Conservation (phyloP, 2,888 invertebrate genomes). For the Heliconius hortense region DNA sequence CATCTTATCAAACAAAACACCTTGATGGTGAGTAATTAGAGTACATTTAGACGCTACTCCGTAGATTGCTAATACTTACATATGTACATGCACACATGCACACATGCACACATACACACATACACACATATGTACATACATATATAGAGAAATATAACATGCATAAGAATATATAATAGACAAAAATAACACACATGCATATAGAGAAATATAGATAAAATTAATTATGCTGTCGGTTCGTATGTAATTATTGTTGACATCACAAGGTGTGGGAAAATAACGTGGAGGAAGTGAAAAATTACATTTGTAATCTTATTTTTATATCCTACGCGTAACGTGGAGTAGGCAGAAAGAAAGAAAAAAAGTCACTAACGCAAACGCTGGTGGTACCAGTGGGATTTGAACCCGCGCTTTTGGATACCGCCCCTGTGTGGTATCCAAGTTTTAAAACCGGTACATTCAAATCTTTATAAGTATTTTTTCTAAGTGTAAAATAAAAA, state of each 20-base stretch:
- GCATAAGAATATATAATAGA: no score
- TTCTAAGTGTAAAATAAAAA: no score
- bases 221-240: background rate
- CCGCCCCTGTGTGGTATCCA: no score
- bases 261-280: background rate
- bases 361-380: no score
- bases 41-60: background rate
- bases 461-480: no score
- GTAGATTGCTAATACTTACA: background rate
- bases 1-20: slow-evolving; percentile 18
- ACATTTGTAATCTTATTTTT: background rate
- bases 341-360: no score
- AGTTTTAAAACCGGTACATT: no score
- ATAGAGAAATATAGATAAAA: background rate
- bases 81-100: background rate
- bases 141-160: background rate
- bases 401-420: no score
- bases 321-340: no score
- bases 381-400: no score
- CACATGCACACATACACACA: background rate
- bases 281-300: background rate
- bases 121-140: no score
- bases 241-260: background rate
- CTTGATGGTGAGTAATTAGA: slow-evolving; percentile 9
- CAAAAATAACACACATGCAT: no score